Conservation (phyloP, 2,797 vertebrate species). For the Uromys caudimaculatus region DNA sequence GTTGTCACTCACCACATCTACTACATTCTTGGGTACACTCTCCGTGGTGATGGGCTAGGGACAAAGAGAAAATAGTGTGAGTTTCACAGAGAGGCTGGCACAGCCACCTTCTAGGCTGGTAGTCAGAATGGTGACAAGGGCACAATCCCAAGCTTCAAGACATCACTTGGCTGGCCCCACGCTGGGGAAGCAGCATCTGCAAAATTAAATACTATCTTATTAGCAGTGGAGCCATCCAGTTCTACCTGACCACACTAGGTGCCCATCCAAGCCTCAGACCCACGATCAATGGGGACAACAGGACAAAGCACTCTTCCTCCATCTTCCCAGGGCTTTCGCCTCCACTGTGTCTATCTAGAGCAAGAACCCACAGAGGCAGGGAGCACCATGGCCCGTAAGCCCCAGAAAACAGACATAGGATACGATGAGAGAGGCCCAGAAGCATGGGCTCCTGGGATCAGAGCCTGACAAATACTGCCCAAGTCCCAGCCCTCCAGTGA, state of each 20-base stretch:
- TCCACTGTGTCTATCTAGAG: rapidly evolving
- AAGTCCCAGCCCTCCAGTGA: not conserved
- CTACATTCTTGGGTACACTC: slow-evolving; percentile 74
- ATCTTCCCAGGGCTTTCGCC: rapidly evolving
- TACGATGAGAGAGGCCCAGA: not conserved
- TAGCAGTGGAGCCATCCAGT: not conserved
- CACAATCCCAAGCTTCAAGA: not conserved
- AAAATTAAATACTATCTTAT: not conserved
- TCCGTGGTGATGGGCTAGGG: slow-evolving; percentile 74
- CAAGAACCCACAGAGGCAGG: not conserved
- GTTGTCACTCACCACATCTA: slow-evolving; percentile 70
- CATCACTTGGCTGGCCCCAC: not conserved
- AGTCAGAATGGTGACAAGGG: not conserved
- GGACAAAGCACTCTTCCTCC: not conserved
- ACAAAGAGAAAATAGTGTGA: slow-evolving; percentile 53
- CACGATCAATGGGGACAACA: not conserved
- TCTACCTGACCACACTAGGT: not conserved
- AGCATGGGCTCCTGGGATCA: not conserved
- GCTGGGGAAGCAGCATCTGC: not conserved
- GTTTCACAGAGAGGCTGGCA: not conserved
- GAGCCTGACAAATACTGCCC: not conserved
- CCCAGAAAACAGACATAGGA: not conserved
- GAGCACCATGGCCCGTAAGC: not conserved
- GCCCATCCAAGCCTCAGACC: not conserved
- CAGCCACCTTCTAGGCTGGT: not conserved